These are phyloP conservation scores for Agrotis ipsilon DNA, from an alignment of 2,888 invertebrate genomes.

Conservation along the genomic window DNA sequence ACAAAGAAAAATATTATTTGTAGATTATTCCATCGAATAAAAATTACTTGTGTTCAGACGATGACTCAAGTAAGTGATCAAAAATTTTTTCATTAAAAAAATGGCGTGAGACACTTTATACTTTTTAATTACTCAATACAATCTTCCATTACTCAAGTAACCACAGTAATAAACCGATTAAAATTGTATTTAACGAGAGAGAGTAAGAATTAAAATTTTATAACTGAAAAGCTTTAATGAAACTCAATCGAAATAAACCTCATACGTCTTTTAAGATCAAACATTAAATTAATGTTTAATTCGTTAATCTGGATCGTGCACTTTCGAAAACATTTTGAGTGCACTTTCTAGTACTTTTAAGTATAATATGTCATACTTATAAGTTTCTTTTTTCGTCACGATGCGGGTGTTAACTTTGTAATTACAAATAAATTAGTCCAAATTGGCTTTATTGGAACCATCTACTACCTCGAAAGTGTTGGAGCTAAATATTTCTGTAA, in stretches of 20 bases:
- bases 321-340: slow-evolving; percentile 72
- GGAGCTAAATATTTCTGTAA: background rate
- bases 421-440: slow-evolving; percentile 45
- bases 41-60: background rate
- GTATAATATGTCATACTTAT: slow-evolving; percentile 48
- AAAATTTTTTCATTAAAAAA: background rate
- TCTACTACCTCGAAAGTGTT: slow-evolving; percentile 6
- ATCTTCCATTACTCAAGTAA: slow-evolving; percentile 18
- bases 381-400: slow-evolving; percentile 58
- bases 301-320: slow-evolving; percentile 61
- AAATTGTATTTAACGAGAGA: slow-evolving; percentile 44
- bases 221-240: slow-evolving; percentile 35
- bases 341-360: slow-evolving; percentile 68
- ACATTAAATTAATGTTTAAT: slow-evolving; percentile 63
- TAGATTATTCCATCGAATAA: background rate
- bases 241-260: slow-evolving; percentile 33
- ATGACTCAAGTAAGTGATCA: background rate
- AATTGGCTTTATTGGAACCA: background rate
- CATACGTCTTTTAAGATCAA: slow-evolving; percentile 64
- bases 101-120: background rate
- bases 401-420: slow-evolving; percentile 52
- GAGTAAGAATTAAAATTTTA: slow-evolving; percentile 52
- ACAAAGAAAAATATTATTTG: too few species aligned
- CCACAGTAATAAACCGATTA: slow-evolving; percentile 29
- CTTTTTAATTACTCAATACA: slow-evolving; percentile 7